These are phyloP conservation scores for Bombus sylvicola DNA, from an alignment of 1,140 invertebrate species.

Conservation along the genomic window DNA sequence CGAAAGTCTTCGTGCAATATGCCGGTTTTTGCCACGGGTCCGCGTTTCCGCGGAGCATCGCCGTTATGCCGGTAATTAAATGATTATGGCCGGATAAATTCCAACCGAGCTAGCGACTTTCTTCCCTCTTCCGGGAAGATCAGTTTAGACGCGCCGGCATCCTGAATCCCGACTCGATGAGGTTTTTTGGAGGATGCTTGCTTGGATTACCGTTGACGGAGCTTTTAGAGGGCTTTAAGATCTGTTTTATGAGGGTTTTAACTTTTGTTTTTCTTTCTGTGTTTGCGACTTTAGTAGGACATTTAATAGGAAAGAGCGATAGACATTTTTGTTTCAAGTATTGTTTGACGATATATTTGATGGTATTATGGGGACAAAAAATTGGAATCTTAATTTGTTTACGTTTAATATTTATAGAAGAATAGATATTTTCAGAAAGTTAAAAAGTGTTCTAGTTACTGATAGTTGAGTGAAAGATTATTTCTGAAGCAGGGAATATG, in stretches of 20 bases:
- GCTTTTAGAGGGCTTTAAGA: not conserved
- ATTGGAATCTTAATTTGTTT: no score
- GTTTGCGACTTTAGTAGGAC: not conserved
- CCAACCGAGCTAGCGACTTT: not conserved
- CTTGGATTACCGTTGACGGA: not conserved
- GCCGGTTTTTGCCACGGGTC: not conserved
- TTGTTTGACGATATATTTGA: no score
- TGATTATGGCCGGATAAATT: slow-evolving; percentile 36
- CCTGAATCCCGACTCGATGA: not conserved
- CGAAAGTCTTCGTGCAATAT: slow-evolving; percentile 18
- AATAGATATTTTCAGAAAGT: not conserved
- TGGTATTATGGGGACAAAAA: no score
- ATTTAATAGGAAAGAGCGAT: no score
- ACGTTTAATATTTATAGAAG: not conserved
- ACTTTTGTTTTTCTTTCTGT: not conserved
- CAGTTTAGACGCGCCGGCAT: not conserved
- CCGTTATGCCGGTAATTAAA: slow-evolving; percentile 41
- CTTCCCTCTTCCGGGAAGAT: slow-evolving; percentile 9
- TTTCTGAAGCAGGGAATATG: not conserved
- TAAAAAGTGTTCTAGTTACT: not conserved
- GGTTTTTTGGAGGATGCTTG: not conserved
- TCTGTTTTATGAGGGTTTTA: not conserved
- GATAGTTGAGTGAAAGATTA: not conserved
- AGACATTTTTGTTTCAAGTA: no score
- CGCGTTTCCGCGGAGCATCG: slow-evolving; percentile 12